A percentile compares a stretch with the other conserved stretches of the same genome.
Conservation (phyloP, 2,113 vertebrate genomes). For the Stigmatopora argus region DNA sequence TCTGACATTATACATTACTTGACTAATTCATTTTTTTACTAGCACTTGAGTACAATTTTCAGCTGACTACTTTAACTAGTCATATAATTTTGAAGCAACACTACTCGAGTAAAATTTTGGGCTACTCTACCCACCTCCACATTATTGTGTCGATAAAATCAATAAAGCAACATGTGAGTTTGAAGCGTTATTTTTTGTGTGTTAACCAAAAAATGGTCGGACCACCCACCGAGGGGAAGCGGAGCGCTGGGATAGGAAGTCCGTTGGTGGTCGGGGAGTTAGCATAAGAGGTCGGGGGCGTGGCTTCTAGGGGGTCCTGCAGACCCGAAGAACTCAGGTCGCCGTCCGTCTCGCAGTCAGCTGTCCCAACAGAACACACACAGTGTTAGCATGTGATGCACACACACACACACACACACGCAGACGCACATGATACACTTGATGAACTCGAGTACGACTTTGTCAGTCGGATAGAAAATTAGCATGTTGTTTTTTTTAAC, state of each 20-base stretch:
- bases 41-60: too few relatives aligned
- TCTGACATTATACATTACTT: too few relatives aligned
- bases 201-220: neutral
- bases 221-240: conserved; percentile 83
- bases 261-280: conserved; percentile 43
- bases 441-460: conserved; percentile 6
- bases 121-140: too few relatives aligned
- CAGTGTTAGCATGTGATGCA: conserved; percentile 46
- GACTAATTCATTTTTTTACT: too few relatives aligned
- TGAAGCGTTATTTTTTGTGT: neutral
- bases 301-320: conserved; percentile 75
- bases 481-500: neutral
- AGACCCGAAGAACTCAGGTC: conserved; percentile 89
- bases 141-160: too few relatives aligned
- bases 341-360: conserved; percentile 90
- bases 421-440: neutral
- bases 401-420: conserved; percentile 2
- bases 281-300: conserved; percentile 37
- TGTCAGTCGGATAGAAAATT: conserved; percentile 3
- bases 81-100: too few relatives aligned
- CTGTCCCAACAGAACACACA: conserved; percentile 67
- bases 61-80: too few relatives aligned
- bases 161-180: too few relatives aligned
- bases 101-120: too few relatives aligned
- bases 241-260: conserved; percentile 62